Percentiles rank a stretch among this genome's conserved stretches.
phyloP scores from a whole-genome alignment of 2,797 vertebrate genomes.

The Xenopus petersii region DNA sequence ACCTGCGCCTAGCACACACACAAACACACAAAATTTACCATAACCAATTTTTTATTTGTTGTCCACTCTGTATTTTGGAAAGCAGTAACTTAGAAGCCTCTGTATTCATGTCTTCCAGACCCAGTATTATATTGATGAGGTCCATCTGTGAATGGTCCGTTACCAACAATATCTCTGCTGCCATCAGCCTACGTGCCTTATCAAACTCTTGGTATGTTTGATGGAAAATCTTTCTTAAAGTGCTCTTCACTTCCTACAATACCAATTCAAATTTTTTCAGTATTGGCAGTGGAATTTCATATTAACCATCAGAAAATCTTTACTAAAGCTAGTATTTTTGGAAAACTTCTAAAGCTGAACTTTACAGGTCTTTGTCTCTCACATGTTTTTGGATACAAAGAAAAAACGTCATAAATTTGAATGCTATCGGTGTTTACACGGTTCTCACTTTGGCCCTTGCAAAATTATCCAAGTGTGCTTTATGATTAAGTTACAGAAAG shows the following conservation, averaged over 20 bases:
- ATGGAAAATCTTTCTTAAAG: conserved; percentile 60
- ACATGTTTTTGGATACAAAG: no score
- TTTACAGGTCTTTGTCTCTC: no score
- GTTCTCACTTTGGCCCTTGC: no score
- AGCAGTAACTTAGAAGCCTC: conserved; percentile 54
- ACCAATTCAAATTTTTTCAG: not conserved
- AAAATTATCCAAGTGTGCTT: no score
- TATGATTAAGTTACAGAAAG: no score
- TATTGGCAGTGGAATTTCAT: no score
- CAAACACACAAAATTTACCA: conserved; percentile 4
- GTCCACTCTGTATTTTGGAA: conserved; percentile 56
- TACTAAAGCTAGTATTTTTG: not conserved
- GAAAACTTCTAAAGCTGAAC: not conserved
- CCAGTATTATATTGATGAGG: conserved; percentile 57
- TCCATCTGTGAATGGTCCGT: conserved; percentile 52
- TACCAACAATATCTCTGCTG: conserved; percentile 59
- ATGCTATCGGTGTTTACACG: no score
- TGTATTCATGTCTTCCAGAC: conserved; percentile 33
- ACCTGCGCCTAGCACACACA: no score
- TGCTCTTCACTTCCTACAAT: conserved; percentile 53
- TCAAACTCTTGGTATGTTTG: conserved; percentile 50
- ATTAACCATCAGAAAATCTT: not conserved
- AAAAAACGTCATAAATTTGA: no score
- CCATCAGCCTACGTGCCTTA: conserved; percentile 51
- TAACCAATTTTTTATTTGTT: conserved; percentile 38